Conservation (phyloP, 1,140 invertebrate species). For the Ridgeia piscesae region DNA sequence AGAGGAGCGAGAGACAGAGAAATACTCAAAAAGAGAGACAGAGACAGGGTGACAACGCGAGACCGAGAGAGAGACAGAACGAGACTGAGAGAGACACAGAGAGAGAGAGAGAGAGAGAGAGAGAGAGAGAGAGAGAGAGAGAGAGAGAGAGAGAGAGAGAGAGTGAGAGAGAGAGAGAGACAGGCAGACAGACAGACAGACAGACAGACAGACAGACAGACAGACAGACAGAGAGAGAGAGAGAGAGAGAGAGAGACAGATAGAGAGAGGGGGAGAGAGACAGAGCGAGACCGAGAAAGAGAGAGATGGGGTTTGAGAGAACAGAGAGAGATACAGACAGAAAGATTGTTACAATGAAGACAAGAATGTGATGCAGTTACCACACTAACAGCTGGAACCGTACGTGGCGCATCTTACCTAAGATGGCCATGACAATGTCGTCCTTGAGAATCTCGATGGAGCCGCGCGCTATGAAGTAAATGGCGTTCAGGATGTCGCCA, state of each 20-base stretch:
- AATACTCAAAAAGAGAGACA: too few relatives aligned
- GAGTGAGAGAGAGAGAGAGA: slow-evolving; percentile 21
- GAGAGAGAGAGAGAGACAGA: too few relatives aligned
- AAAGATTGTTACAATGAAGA: slow-evolving; percentile 5
- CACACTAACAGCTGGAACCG: too few relatives aligned
- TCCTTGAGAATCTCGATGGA: slow-evolving; percentile 98
- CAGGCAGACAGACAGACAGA: too few relatives aligned
- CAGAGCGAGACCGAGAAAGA: too few relatives aligned
- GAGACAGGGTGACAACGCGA: too few relatives aligned
- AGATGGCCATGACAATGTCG: slow-evolving; percentile 74
- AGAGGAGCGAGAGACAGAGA: too few relatives aligned
- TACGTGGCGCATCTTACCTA: slow-evolving; percentile 42
- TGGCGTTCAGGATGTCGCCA: slow-evolving; percentile 90
- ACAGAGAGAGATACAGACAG: slow-evolving; percentile 17
- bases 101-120: slow-evolving; percentile 22
- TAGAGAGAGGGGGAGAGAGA: too few relatives aligned
- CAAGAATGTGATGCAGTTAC: not conserved
- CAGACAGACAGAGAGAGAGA: not conserved
- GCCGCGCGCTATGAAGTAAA: slow-evolving; percentile 75
- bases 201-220: not conserved
- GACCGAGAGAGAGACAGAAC: too few relatives aligned
- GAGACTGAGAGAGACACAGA: slow-evolving; percentile 14
- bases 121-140: slow-evolving; percentile 24
- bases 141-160: slow-evolving; percentile 24
- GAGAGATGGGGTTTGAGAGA: too few relatives aligned